Conservation (phyloP, 2,888 invertebrate genomes). For the Sympetrum striolatum region DNA sequence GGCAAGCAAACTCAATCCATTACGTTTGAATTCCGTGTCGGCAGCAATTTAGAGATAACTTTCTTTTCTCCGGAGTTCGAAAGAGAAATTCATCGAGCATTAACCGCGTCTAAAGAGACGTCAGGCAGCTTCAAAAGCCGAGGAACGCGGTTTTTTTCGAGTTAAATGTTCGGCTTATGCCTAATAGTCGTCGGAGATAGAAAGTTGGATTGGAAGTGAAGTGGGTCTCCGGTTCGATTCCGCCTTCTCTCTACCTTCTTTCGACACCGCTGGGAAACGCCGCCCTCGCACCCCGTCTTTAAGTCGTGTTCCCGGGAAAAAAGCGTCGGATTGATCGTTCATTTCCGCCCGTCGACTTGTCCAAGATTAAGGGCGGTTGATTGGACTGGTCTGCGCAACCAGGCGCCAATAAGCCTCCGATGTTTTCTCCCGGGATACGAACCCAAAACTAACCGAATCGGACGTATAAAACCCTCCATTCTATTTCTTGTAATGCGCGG, state of each 20-base stretch:
- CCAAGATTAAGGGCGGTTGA: background rate
- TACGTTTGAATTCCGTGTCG: background rate
- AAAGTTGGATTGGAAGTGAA: background rate
- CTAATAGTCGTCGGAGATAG: background rate
- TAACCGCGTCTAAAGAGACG: background rate
- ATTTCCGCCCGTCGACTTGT: background rate
- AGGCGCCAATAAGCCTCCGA: background rate
- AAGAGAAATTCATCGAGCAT: background rate
- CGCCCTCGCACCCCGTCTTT: background rate
- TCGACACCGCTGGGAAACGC: background rate
- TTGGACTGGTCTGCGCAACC: background rate
- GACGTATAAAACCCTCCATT: too few relatives aligned
- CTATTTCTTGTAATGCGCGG: too few relatives aligned
- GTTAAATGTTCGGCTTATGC: background rate
- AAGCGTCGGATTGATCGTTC: background rate
- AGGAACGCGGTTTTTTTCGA: background rate
- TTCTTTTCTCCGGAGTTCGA: background rate
- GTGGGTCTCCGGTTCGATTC: constrained; percentile 6
- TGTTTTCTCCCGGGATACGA: background rate
- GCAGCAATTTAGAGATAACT: background rate
- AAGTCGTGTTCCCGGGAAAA: background rate
- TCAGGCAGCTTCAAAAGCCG: background rate
- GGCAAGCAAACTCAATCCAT: too few relatives aligned
- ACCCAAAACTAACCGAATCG: background rate
- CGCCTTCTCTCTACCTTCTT: background rate